Evolutionary conservation across 2,888 invertebrate species (phyloP), one percentile per base, ranked within the genome.

Genomic region (Leptinotarsa juncta): DNA sequence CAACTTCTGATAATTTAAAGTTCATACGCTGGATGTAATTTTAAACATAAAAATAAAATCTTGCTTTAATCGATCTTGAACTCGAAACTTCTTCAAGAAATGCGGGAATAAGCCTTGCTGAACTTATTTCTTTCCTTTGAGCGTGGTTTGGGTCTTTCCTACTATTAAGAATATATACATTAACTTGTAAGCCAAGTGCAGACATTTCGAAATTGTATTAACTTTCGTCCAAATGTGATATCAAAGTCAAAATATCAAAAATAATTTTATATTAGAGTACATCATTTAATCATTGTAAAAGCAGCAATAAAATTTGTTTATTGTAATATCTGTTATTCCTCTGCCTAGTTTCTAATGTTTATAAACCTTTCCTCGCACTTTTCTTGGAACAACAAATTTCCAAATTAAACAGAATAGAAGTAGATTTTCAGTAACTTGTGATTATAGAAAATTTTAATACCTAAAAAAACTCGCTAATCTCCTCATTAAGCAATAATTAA

Each of bases 191-290:
- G 57, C 18, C 60, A 69, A n/a, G 48, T 57, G 49, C 42, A n/a
- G 42, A 69, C 57, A 57, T 48, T 48, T 48, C 57, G 49, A 57
- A 57, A 57, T 57, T 48, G 7, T 57, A 18, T 26, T 66, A 49
- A 69, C 48, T 69, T 68, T 68, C 62, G 57, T 55, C 57, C 51
- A 69, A 69, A 57, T 69, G 69, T 69, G 69, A 69, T 69, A 69
- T 57, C 42, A 55, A 69, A 69, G 69, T 69, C 69, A 48, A 69
- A 62, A 69, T 69, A 57, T 68, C 42, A 68, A 32, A 23, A 55
- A 23, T 57, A 32, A 62, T 62, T 62, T 55, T 57, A 57, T 69
- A 69, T 69, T 69, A 48, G 55, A 48, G 32, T 57, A 57, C 57
- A 23, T 69, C 32, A 32, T 62, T 12, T 18, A 62, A 42, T 62